phyloP scores from a whole-genome alignment of 2,888 invertebrate genomes.

The Dasysyrphus albostriatus region DNA sequence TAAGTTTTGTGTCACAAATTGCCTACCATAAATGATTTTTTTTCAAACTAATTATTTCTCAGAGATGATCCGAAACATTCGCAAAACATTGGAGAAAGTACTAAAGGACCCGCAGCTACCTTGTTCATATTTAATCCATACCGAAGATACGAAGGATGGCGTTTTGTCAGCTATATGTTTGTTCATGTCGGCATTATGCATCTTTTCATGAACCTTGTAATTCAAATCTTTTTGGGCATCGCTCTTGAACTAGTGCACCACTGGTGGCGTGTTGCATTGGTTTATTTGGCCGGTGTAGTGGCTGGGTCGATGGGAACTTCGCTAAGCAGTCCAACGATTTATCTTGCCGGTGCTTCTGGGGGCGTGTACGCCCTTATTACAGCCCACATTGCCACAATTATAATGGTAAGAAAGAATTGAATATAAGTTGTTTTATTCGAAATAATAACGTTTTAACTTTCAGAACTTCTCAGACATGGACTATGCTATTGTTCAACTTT shows the following conservation, averaged over 20 bases:
- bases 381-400: conserved; percentile 95
- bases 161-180: conserved; percentile 97
- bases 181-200: conserved; percentile 96
- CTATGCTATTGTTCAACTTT: conserved; percentile 92
- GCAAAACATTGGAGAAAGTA: conserved; percentile 82
- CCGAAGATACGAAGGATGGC: conserved; percentile 94
- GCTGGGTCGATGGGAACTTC: conserved; percentile 94
- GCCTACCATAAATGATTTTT: neutral
- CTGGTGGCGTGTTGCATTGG: conserved; percentile 95
- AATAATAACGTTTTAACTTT: conserved; percentile 77
- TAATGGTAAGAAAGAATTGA: conserved; percentile 86
- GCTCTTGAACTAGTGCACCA: conserved; percentile 98
- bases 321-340: conserved; percentile 90
- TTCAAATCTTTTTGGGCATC: conserved; percentile 96
- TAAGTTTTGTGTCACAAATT: conserved; percentile 78
- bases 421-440: neutral
- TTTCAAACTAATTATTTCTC: neutral
- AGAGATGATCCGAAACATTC: conserved; percentile 83
- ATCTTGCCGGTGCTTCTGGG: conserved; percentile 96
- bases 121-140: conserved; percentile 95
- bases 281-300: conserved; percentile 93
- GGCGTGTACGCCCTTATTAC: conserved; percentile 97
- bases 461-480: conserved; percentile 99
- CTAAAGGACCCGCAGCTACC: conserved; percentile 91
- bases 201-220: conserved; percentile 94